Conservation (phyloP, 2,888 invertebrate genomes). For the Tiliacea aurago region DNA sequence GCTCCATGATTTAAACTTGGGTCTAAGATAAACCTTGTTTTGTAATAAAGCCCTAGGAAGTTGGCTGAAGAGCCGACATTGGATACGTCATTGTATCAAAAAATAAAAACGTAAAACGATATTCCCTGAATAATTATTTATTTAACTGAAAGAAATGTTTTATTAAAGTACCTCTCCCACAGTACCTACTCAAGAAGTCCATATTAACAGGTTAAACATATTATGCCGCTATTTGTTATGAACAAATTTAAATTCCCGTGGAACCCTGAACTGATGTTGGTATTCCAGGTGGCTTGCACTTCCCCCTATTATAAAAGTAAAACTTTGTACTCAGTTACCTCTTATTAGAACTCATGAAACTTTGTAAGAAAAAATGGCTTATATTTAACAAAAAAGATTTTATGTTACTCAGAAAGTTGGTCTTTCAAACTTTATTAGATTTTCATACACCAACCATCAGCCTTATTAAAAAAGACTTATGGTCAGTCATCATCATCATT, state of each 20-base stretch:
- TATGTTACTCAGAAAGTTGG: constrained; percentile 28
- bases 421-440: constrained; percentile 32
- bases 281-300: constrained; percentile 38
- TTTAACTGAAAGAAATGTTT: too few species aligned
- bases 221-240: not conserved
- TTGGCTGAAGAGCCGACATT: too few species aligned
- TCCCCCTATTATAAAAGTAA: constrained; percentile 26
- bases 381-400: constrained; percentile 27
- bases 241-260: constrained; percentile 2
- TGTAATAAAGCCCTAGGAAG: too few species aligned
- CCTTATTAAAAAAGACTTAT: not conserved
- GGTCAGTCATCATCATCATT: too few species aligned
- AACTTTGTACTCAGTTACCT: constrained; percentile 40
- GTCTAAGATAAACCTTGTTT: too few species aligned
- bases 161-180: too few species aligned
- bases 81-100: too few species aligned
- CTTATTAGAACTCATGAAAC: constrained; percentile 43
- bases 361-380: constrained; percentile 29
- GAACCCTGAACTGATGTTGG: constrained; percentile 20
- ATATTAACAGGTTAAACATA: not conserved
- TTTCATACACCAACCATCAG: too few species aligned
- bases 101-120: too few species aligned
- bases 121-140: too few species aligned
- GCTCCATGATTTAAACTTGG: too few species aligned
- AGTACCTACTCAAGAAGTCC: too few species aligned